These are phyloP conservation scores for Galemys pyrenaicus DNA, from an alignment of 2,113 vertebrate species.

Conservation along the genomic window DNA sequence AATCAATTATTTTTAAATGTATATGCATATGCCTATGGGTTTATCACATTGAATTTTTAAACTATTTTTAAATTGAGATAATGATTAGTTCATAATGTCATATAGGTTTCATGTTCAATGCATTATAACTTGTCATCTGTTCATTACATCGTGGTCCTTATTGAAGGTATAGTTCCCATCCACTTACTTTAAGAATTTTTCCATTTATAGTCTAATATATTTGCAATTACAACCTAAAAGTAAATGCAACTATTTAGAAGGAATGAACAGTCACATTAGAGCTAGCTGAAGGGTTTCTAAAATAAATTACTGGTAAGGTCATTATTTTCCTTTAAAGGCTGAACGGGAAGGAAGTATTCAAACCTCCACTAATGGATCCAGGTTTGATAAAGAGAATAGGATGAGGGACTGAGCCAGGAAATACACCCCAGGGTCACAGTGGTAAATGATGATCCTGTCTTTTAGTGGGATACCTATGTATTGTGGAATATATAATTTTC, in stretches of 20 bases:
- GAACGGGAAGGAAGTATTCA: background rate
- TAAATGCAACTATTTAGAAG: background rate
- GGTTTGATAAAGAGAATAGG: background rate
- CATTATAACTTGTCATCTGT: background rate
- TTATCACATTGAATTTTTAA: background rate
- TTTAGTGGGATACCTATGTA: accelerated
- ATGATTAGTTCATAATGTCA: background rate
- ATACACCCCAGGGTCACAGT: background rate
- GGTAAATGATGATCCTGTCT: background rate
- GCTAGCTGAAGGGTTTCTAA: background rate
- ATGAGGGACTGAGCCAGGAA: background rate
- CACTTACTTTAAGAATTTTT: background rate
- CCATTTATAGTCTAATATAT: background rate
- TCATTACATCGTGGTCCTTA: background rate
- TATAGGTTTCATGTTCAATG: background rate
- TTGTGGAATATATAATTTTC: background rate
- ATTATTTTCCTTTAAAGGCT: background rate
- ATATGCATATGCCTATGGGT: background rate
- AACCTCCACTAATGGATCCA: background rate
- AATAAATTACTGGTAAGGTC: background rate
- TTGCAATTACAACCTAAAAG: background rate
- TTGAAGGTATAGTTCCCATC: background rate
- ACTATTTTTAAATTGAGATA: background rate
- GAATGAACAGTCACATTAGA: background rate
- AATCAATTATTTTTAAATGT: background rate